Conservation (phyloP, 2,797 vertebrate species). For the Cyprinella venusta region DNA sequence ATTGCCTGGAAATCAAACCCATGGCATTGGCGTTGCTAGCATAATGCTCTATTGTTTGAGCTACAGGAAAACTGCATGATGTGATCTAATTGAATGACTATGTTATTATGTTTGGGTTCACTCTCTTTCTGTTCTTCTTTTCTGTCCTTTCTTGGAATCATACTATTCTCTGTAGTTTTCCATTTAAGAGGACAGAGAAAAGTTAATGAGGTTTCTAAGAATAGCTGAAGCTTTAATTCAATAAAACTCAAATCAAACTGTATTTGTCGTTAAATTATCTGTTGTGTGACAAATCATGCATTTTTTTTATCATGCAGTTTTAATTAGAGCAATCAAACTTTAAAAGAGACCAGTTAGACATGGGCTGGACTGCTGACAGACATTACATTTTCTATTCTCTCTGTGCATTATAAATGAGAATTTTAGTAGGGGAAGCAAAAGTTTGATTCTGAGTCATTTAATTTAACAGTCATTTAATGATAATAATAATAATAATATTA, state of each 20-base stretch:
- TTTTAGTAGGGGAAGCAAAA: slow-evolving; percentile 19
- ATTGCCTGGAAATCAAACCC: neutral
- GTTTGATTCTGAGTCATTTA: neutral
- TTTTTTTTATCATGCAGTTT: slow-evolving; percentile 44
- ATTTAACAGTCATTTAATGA: neutral
- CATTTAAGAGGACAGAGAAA: neutral
- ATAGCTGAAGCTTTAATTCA: neutral
- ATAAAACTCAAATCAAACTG: slow-evolving; percentile 44
- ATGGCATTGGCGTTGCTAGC: neutral
- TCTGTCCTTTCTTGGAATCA: neutral
- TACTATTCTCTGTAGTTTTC: neutral
- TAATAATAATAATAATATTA: too few relatives aligned
- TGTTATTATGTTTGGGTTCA: slow-evolving; percentile 1
- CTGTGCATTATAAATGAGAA: slow-evolving; percentile 17
- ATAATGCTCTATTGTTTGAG: neutral
- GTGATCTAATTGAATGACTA: neutral
- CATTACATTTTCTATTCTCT: slow-evolving; percentile 20
- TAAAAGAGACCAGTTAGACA: slow-evolving; percentile 25
- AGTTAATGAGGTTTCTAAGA: neutral
- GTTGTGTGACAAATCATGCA: slow-evolving; percentile 30
- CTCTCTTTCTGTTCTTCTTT: neutral
- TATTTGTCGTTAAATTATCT: slow-evolving; percentile 5
- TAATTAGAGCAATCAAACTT: slow-evolving; percentile 44
- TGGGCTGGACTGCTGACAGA: slow-evolving; percentile 49
- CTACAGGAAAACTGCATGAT: neutral